These are phyloP conservation scores for Lottia scabra DNA, from an alignment of 2,888 invertebrate species.

Conservation along the genomic window DNA sequence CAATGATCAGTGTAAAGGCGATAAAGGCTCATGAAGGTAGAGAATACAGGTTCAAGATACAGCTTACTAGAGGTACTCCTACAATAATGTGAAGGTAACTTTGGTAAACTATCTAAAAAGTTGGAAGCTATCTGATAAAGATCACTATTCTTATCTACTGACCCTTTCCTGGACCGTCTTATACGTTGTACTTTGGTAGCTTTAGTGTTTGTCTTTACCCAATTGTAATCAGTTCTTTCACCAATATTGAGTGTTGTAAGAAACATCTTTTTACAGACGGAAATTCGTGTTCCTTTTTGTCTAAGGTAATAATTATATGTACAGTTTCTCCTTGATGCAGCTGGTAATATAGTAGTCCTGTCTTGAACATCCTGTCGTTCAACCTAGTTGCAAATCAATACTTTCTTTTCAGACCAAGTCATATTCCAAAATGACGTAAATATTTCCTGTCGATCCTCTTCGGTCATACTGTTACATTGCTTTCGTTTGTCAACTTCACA, in stretches of 20 bases:
- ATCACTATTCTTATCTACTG: background rate
- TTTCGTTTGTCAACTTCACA: too few relatives aligned
- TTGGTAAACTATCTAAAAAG: conserved; percentile 9
- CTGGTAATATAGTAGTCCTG: background rate
- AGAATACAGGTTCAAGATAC: conserved; percentile 8
- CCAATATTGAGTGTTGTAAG: background rate
- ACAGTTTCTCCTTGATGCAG: too few relatives aligned
- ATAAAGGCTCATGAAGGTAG: background rate
- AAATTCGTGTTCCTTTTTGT: background rate
- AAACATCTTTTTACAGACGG: background rate
- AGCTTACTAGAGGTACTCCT: background rate
- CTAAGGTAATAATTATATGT: background rate
- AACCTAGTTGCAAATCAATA: background rate
- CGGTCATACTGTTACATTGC: background rate
- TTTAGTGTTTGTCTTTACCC: background rate
- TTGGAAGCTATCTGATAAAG: background rate
- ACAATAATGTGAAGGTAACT: conserved; percentile 13
- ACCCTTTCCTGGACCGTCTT: background rate
- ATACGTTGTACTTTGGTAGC: background rate
- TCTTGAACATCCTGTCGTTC: background rate
- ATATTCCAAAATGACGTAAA: background rate
- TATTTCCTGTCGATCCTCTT: background rate
- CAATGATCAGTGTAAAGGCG: conserved; percentile 1
- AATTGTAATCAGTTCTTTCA: background rate
- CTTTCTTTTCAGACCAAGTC: background rate